Evolutionary conservation across 2,888 invertebrate species (phyloP), one percentile per base, ranked within the genome.

Genomic region (Coelopa pilipes): DNA sequence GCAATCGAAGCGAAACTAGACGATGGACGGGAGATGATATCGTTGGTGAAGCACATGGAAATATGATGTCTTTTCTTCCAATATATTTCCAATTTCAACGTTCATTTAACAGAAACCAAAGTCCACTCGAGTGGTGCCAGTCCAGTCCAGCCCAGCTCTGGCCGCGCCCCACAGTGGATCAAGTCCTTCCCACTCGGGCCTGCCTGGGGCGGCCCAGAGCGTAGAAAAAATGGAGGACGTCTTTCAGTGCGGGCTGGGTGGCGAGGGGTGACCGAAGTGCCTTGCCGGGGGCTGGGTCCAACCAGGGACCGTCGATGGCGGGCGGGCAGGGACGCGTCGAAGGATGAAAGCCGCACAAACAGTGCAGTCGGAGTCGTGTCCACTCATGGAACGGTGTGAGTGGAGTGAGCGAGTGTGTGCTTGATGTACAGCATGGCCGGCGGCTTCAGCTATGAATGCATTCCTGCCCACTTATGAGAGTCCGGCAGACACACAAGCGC

Each of bases 11-110:
- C 12, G 49, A 17, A n/a, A 13, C 15, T 66, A 19, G 66, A 21
- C 17, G 13, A 47, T 24, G 15, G 50, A 15, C 7, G 21, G 21
- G 1, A 59, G 50, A 50, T 62, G 45, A 45, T 53, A 53, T 63
- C 59, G 13, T 60, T 70, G 49, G 62, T 50, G 53, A n/a, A 63
- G 57, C 66, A 66, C 49, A 69, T 15, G 45, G 63, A 71, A 71
- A 57, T 60, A 71, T 71, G 71, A 71, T 71, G 65, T 65, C 71
- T 65, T 55, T 55, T 59, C n/a, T 34, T 12, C 12, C 45, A 65
- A 63, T 72, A 66, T 72, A 50, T 67, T 67, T 72, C 50, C 72
- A 67, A 72, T 72, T 72, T 67, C 72, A 72, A 72, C 72, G 72
- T 72, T 72, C 72, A 72, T 72, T 72, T 67, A 66, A 72, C 72